Evolutionary conservation across 2,888 invertebrate genomes (phyloP), one percentile per base, ranked within the genome.

Genomic region (Oligia strigilis): DNA sequence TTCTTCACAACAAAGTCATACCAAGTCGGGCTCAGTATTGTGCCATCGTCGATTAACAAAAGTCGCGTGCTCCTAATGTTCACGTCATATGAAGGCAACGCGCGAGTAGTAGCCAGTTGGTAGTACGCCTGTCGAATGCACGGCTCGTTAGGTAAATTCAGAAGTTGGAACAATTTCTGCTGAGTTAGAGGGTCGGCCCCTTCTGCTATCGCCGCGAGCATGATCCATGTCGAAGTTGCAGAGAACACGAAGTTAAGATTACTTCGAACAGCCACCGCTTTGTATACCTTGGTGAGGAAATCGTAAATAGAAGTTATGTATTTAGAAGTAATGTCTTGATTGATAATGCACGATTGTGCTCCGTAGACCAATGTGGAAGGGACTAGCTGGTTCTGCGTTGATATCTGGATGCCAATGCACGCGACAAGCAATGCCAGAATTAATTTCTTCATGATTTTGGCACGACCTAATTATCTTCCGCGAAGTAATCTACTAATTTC

Each of bases 71-170:
- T 87, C 3, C 72, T 74, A 9, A 91, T 75, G 3, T 82, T 82
- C 4, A 90, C 87, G 5, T 89, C 87, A 2, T 65, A 62, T 8
- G 75, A 72, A 0, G 80, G 62, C 1, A 58, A 36, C 40, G 84
- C 80, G 8, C 86, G 72, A 46, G 71, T 75, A 1, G 73, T 69
- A 1, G 87, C 86, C 14, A 90, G 36, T 72, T 84, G 75, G 78
- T 92, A 91, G 65, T 81, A 91, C 13, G 72, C 65, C 55, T 87
- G 83, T 13, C 91, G 84, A 19, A 78, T 29, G 64, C 89, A 90
- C 66, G 69, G 69, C 13, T 90, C 89, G 9, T 86, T 78, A 8
- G 91, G 91, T 4, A 91, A 77, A 17, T 65, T 75, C 11, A 92
- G 82, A 19, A 91, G 29, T n/a, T 74, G 64, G 70, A 89, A 85